Evolutionary conservation across 2,888 invertebrate species (phyloP), one percentile per base, ranked within the genome.

Genomic region (Eupithecia exiguata): DNA sequence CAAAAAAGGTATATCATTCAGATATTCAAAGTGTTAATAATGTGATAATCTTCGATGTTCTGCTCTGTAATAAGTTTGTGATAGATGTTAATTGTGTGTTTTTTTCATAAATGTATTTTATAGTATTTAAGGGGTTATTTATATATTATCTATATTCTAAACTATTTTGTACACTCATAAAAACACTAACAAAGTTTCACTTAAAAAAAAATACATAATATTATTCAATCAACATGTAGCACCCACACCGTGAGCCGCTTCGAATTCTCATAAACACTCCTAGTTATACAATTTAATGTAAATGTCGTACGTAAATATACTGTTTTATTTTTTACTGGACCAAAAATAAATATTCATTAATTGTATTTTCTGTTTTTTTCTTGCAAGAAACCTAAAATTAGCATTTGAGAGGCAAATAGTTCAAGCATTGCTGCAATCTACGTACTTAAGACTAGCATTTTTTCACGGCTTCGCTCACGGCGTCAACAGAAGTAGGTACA

Each of bases 291-390:
- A n/a, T 71, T 40, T 38, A 49, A 43, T 71, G 61, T 74, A 66
- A 69, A 65, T 71, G 61, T 71, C 25, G n/a, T 49, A 68, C 72
- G 77, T 80, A 78, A 65, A 71, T 61, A 80, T 62, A 72, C 38
- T 14, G 4, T 75, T 58, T 80, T 69, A 67, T 75, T 78, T 79
- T 78, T 71, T 80, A 80, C 70, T 72, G 78, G 77, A 80, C 78
- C 76, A 77, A 80, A 74, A 78, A 77, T 77, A 76, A 77, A 80
- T 43, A 70, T 75, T 14, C 66, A 66, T 65, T 68, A 36, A 36
- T 36, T 21, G 49, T 36, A 38, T 68, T 53, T 35, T 16, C 16
- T 2, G 6, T 3, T n/a, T 62, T 62, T 35, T 35, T 18, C 35
- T 62, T 18, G 5, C 7, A 16, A 35, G 5, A 35, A 16, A 16